Percentiles rank a stretch among this genome's conserved stretches.
Conservation (phyloP, 1,140 invertebrate species). For the Cryptotermes secundus region DNA sequence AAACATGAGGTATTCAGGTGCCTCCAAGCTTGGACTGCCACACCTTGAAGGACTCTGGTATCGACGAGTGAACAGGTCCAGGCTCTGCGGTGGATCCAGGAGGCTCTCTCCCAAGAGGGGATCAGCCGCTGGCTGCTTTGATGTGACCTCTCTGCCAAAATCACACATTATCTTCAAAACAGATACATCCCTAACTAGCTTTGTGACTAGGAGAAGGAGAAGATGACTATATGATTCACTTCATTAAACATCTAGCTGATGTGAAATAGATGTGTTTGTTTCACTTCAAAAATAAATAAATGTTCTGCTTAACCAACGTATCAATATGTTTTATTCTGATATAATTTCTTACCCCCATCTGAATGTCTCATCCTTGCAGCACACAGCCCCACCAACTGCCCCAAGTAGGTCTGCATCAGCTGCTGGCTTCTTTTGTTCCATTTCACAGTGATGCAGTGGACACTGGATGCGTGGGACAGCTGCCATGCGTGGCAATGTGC, state of each 20-base stretch:
- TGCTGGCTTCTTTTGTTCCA: neutral
- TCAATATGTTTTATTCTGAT: too few species aligned
- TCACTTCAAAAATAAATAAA: too few species aligned
- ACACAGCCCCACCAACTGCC: neutral
- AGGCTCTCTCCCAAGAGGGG: slow-evolving; percentile 48
- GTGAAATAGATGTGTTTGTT: too few species aligned
- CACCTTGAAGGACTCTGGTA: slow-evolving; percentile 45
- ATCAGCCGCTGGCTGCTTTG: slow-evolving; percentile 26
- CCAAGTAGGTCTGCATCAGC: neutral
- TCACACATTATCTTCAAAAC: neutral
- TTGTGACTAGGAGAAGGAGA: too few species aligned
- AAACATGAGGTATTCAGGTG: slow-evolving; percentile 47
- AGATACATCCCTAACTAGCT: too few species aligned
- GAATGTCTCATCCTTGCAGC: neutral
- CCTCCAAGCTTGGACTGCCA: slow-evolving; percentile 42
- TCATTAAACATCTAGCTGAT: too few species aligned
- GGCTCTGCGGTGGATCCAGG: slow-evolving; percentile 46
- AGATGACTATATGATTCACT: too few species aligned
- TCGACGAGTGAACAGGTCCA: slow-evolving; percentile 44
- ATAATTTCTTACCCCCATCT: too few species aligned
- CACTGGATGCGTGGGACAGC: slow-evolving; percentile 53
- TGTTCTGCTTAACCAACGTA: too few species aligned
- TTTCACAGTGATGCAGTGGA: slow-evolving; percentile 3
- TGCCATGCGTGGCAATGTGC: slow-evolving; percentile 65
- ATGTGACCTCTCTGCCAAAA: slow-evolving; percentile 27